Base-by-base conservation (phyloP, 2,113 vertebrate genomes). In the Odocoileus hemionus region DNA sequence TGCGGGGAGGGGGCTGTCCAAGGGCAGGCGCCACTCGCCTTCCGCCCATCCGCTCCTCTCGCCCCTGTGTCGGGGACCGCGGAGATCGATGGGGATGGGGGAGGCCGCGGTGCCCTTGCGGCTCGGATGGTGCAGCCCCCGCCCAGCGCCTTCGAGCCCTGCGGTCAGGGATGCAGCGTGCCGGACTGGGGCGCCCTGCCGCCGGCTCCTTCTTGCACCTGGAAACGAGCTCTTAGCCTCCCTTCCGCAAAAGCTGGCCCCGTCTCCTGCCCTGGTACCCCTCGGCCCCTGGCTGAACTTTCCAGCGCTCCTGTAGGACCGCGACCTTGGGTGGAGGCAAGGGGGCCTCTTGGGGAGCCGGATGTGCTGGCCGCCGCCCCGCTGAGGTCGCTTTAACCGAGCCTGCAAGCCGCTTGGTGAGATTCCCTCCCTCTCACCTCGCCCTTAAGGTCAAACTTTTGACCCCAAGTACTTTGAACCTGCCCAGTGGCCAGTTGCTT, bases 221-320 rank as follows among this genome's bases (percentile, higher is more conserved):
- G 82, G n/a, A 45, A 58, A 10, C 25, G 5, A 74, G 76, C 33
- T 55, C 33, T 5, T 25, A 16, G 55, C 55, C 85, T 36, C 55
- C 58, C 43, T n/a, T 85, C 36, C 30, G 1, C 39, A 36, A 61
- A 96, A 94, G 12, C 76, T 11, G 19, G 6, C 17, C 16, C 45
- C 28, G 15, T 14, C 15, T 54, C 60, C 39, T 52, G 23, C 52
- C 50, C 79, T 6, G 33, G n/a, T 45, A 52, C n/a, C 76, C 23
- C 36, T 79, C 2, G 28, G 74, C 64, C 61, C 19, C 67, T 67
- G 92, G 76, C 39, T 92, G 93, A 97, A 97, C 96, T 98, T 97
- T 91, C 45, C 60, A n/a, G 88, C 19, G 12, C 76, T 96, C 60
- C 8, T 1, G 1, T 4, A 28, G 60, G 79, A 92, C 90, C 6